These are phyloP conservation scores for Carollia perspicillata DNA, from an alignment of 2,113 vertebrate genomes.

Conservation along the genomic window DNA sequence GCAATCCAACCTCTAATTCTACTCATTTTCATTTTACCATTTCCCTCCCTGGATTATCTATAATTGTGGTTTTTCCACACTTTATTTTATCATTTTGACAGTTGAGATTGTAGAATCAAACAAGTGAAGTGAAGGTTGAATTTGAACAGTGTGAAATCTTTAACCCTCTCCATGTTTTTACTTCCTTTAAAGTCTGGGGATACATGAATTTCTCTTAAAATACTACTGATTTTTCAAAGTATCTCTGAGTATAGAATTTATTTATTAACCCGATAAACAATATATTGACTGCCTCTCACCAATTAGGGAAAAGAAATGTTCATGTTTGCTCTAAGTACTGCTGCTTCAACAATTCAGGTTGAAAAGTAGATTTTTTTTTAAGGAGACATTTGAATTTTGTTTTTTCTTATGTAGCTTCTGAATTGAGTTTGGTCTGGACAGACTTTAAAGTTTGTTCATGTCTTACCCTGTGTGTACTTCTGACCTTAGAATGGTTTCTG, in stretches of 20 bases:
- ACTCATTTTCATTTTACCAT: not conserved
- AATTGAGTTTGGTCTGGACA: not conserved
- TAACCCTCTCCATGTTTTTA: not conserved
- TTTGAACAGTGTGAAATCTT: not conserved
- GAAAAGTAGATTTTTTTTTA: not conserved
- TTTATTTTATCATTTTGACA: not conserved
- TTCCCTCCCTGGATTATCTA: not conserved
- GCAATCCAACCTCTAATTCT: not conserved
- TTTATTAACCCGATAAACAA: not conserved
- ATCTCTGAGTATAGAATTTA: not conserved
- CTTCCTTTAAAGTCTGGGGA: not conserved
- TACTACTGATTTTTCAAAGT: slow-evolving; percentile 9
- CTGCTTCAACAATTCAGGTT: not conserved
- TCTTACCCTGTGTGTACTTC: not conserved
- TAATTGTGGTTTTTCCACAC: not conserved
- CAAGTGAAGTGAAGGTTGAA: not conserved
- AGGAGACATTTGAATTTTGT: not conserved
- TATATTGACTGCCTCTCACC: not conserved
- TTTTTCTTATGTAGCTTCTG: not conserved
- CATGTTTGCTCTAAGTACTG: not conserved
- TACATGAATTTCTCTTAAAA: not conserved
- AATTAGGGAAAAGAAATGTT: not conserved
- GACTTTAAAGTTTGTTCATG: slow-evolving; percentile 6
- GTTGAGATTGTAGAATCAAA: not conserved
- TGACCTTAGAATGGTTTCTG: slow-evolving; percentile 2